Percentiles rank a stretch among this genome's conserved stretches.
These are phyloP conservation scores for Drosophila equinoxialis DNA, from an alignment of 1,140 invertebrate genomes.

Conservation along the genomic window DNA sequence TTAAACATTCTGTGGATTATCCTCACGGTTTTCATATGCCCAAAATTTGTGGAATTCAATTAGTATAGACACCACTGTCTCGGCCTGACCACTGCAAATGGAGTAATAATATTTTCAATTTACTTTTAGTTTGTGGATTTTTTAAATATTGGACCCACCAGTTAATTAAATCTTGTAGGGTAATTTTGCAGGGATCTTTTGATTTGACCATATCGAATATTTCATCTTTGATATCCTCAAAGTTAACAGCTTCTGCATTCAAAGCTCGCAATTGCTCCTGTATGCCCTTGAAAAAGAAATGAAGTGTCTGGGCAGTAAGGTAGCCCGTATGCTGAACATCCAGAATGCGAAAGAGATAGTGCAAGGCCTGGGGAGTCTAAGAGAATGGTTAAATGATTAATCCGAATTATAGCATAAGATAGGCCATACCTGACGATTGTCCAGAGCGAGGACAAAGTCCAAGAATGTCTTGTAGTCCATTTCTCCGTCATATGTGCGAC, in stretches of 20 bases:
- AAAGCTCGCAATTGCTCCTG: slow-evolving; percentile 94
- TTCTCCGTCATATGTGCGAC: slow-evolving; percentile 96
- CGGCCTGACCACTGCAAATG: slow-evolving; percentile 91
- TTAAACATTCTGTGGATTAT: slow-evolving; percentile 77
- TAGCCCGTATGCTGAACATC: slow-evolving; percentile 95
- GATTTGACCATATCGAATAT: slow-evolving; percentile 99
- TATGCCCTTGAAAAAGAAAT: slow-evolving; percentile 97
- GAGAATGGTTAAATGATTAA: background rate
- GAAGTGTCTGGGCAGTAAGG: slow-evolving; percentile 94
- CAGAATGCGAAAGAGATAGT: slow-evolving; percentile 96
- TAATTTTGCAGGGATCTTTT: slow-evolving; percentile 92
- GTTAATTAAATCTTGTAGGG: slow-evolving; percentile 91
- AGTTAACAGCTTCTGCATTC: slow-evolving; percentile 93
- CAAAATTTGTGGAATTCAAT: slow-evolving; percentile 98
- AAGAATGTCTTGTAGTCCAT: slow-evolving; percentile 99
- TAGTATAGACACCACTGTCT: slow-evolving; percentile 96
- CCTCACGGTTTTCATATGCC: slow-evolving; percentile 97
- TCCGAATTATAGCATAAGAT: background rate
- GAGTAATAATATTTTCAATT: background rate
- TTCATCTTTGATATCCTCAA: slow-evolving; percentile 98
- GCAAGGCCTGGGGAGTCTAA: slow-evolving; percentile 90
- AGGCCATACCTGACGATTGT: slow-evolving; percentile 91
- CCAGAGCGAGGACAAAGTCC: slow-evolving; percentile 96
- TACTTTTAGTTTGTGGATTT: background rate
- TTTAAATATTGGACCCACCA: slow-evolving; percentile 41